These are phyloP conservation scores for Pseudanteris insignis DNA, from an alignment of 2,888 invertebrate species.

Conservation along the genomic window DNA sequence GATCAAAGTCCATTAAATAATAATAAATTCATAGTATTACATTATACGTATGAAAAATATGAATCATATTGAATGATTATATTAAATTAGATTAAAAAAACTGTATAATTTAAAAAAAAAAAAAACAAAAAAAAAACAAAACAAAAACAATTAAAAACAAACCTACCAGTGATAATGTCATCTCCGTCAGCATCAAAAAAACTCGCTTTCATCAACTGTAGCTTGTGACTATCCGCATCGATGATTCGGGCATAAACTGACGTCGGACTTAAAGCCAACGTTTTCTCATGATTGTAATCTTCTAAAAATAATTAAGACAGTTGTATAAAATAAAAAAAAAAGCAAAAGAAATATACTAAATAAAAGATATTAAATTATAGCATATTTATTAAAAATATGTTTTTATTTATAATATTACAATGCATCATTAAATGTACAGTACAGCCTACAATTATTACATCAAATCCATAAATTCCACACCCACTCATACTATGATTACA, in stretches of 20 bases:
- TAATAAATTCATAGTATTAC: too few relatives aligned
- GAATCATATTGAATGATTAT: conserved; percentile 1
- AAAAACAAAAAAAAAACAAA: background rate
- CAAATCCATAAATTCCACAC: too few relatives aligned
- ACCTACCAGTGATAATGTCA: conserved; percentile 48
- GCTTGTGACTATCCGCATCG: conserved; percentile 73
- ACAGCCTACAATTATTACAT: too few relatives aligned
- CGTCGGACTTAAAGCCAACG: conserved; percentile 70
- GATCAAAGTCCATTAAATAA: too few relatives aligned
- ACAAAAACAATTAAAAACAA: conserved; percentile 2
- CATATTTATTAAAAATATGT: too few relatives aligned
- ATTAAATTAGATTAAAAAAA: background rate
- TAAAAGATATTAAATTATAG: too few relatives aligned
- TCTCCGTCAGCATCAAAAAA: conserved; percentile 70
- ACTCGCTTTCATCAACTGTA: conserved; percentile 86
- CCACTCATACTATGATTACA: too few relatives aligned
- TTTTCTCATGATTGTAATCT: conserved; percentile 50
- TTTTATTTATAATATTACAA: too few relatives aligned
- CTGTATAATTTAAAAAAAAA: too few relatives aligned
- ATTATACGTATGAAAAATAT: background rate
- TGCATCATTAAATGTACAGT: too few relatives aligned
- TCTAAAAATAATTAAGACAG: conserved; percentile 18
- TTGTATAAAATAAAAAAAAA: too few relatives aligned
- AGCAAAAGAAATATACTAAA: too few relatives aligned
- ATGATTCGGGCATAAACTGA: conserved; percentile 72